Conservation (phyloP, 64 coral and sea anemone genomes). For the Pocillopora verrucosa region DNA sequence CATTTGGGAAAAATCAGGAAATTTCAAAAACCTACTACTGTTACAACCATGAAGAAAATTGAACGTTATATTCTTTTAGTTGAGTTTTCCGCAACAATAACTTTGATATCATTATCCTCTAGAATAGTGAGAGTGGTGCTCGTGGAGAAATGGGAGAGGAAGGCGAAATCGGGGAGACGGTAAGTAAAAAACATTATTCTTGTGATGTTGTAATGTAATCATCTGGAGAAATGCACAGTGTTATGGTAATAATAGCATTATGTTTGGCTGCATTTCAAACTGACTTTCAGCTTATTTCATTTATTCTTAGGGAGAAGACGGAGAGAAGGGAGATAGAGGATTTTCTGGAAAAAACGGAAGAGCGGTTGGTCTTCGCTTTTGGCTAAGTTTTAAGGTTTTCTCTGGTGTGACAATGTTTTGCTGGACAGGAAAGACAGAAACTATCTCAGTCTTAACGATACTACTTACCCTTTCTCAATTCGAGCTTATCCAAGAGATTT, state of each 20-base stretch:
- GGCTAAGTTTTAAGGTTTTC: background rate
- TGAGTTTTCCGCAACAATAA: background rate
- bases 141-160: constrained; percentile 19
- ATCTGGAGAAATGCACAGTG: no score
- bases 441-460: no score
- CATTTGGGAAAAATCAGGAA: no score
- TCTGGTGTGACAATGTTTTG: background rate
- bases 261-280: background rate
- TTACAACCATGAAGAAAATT: no score
- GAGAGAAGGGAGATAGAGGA: constrained; percentile 32
- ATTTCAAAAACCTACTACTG: no score
- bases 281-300: background rate
- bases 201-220: no score
- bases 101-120: background rate
- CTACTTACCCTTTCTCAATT: no score
- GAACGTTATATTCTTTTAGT: no score
- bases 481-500: no score
- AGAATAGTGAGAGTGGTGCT: constrained; percentile 36
- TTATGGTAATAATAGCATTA: background rate
- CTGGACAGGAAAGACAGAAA: no score
- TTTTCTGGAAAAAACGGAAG: constrained; percentile 28
- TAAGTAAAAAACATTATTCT: background rate
- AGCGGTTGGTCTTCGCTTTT: background rate
- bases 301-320: constrained; percentile 15
- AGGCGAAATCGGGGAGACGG: constrained; percentile 29